phyloP scores from a whole-genome alignment of 2,888 invertebrate genomes.

The Drosophila villosipedis region DNA sequence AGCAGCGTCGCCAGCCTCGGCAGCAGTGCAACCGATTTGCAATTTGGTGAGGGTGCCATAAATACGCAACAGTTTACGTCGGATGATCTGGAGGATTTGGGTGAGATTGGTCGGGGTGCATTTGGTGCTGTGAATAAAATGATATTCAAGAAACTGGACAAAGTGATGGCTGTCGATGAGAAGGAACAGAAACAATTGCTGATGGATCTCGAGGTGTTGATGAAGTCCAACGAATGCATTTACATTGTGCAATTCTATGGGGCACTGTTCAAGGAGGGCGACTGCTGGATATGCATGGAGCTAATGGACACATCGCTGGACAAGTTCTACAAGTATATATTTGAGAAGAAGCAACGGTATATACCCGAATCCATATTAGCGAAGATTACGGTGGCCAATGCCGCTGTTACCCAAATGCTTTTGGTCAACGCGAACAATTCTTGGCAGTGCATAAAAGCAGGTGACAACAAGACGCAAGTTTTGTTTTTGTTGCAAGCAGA shows the following conservation, averaged over 20 bases:
- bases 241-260: slow-evolving; percentile 99
- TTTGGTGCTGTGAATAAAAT: slow-evolving; percentile 98
- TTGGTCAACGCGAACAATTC: not conserved
- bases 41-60: slow-evolving; percentile 88
- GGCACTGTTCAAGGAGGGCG: slow-evolving; percentile 98
- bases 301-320: slow-evolving; percentile 98
- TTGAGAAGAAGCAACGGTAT: slow-evolving; percentile 92
- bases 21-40: slow-evolving; percentile 86
- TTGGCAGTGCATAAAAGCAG: not conserved
- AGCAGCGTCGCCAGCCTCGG: slow-evolving; percentile 32
- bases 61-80: slow-evolving; percentile 94
- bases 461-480: not conserved
- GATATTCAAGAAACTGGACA: slow-evolving; percentile 93
- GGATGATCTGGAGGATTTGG: slow-evolving; percentile 95
- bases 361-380: slow-evolving; percentile 98
- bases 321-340: slow-evolving; percentile 98
- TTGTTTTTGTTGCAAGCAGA: not conserved
- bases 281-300: slow-evolving; percentile 99
- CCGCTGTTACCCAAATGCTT: slow-evolving; percentile 7
- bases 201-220: slow-evolving; percentile 99
- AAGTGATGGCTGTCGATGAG: slow-evolving; percentile 97
- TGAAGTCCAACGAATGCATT: slow-evolving; percentile 98
- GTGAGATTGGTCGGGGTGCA: slow-evolving; percentile 96
- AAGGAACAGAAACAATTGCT: slow-evolving; percentile 98
- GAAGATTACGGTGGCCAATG: slow-evolving; percentile 93